Base-by-base conservation (phyloP, 2,797 vertebrate species). In the Chromis chromis region DNA sequence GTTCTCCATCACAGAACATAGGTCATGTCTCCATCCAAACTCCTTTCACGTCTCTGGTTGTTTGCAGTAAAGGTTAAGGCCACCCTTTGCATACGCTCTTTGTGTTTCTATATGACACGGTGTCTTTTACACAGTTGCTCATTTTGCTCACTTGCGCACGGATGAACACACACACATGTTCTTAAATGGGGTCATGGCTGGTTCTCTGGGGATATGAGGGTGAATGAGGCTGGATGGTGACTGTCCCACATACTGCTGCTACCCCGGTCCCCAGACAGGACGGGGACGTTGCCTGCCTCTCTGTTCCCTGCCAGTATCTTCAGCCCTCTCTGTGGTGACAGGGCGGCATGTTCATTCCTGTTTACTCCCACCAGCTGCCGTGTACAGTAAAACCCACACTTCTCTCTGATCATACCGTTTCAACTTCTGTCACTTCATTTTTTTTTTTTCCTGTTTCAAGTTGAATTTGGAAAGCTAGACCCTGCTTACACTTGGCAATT, bases 221-320 rank as follows among this genome's bases (percentile, higher is more conserved):
- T 77, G 83, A 86, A 69, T 58, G 73, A 88, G 81, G 88, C 84
- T 82, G 67, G 59, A 80, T 86, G 66, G 76, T 81, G 76, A 82
- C 85, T 89, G 91, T 84, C 85, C 88, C 89, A 91, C 72, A 90
- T 92, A 84, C 78, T 69, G 60, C 76, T 31, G 64, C 83, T 73
- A 58, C 76, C 76, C 67, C 12, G 12, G 57, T 89, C 84, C 85
- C 87, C 74, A 74, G 87, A 85, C 84, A 71, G 84, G 78, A 86
- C 7, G 17, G 74, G 61, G 75, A 84, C 54, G 33, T 46, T 56
- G 46, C 46, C 76, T 77, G 72, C 46, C 49, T 73, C 66, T 78
- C 55, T 67, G 63, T 54, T 78, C 80, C 8, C 74, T 75, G 65
- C 56, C 65, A 58, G 70, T 63, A 61, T 88, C 65, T 58, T 69